Base-by-base conservation (phyloP, 2,113 vertebrate genomes). In the Dipodomys merriami region DNA sequence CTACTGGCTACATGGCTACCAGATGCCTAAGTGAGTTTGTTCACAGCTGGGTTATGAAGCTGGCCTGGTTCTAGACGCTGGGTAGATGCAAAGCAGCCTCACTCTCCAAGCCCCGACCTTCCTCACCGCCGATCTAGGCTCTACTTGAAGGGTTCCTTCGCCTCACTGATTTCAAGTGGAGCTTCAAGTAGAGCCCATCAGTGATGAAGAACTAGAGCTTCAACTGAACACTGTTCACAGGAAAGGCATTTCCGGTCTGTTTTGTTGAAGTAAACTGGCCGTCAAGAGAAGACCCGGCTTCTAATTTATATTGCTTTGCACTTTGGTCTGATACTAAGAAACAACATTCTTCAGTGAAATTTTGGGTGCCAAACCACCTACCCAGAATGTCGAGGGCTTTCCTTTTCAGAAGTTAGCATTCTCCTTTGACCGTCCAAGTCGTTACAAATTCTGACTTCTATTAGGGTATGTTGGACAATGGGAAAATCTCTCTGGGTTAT, bases 291-390 rank as follows among this genome's bases (percentile, higher is more conserved):
- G 98, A 98, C 98, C 98, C 97, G 98, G 96, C 98, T 96, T 96
- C 94, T 98, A 97, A 98, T 98, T 98, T 98, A 98, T 98, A 97
- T 97, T 97, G 98, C 98, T 98, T 98, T 98, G 98, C 98, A 98
- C 98, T 98, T 98, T 98, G 97, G 96, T 98, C 97, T 98, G 98
- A 98, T 97, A 97, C 91, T 95, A 97, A 98, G 53, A 96, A 85
- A 97, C 97, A 97, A 95, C 98, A 92, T 95, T 97, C 98, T 97
- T 98, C 92, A 96, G 96, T 86, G 97, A 97, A 97, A 96, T 97
- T 98, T 97, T 98, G 98, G 98, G 98, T 98, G 98, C 98, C 98
- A 98, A 98, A 98, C 98, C 98, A 98, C 97, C 98, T 98, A 95
- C 98, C 98, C 98, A 98, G 98, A 98, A 98, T 97, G 98, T 98